phyloP scores from a whole-genome alignment of 2,797 vertebrate genomes.

The Antrozous pallidus region DNA sequence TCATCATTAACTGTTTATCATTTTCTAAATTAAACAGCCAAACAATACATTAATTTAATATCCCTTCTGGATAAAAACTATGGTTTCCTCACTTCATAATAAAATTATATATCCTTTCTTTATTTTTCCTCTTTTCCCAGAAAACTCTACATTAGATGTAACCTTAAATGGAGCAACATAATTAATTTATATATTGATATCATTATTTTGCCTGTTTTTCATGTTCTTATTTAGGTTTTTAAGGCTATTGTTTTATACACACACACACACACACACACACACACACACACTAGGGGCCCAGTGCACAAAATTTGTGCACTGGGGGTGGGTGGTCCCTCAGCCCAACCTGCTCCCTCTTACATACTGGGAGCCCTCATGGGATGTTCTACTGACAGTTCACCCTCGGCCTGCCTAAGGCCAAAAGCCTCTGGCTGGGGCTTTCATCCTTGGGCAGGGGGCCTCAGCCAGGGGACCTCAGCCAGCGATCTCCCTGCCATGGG shows the following conservation, averaged over 20 bases:
- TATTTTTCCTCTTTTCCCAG: neutral
- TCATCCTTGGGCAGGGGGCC: too few species aligned
- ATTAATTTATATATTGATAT: neutral
- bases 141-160: neutral
- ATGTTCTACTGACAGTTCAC: too few species aligned
- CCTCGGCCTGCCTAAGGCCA: too few species aligned
- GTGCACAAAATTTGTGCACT: too few species aligned
- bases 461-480: too few species aligned
- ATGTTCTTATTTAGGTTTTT: neutral
- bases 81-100: neutral
- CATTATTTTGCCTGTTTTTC: neutral
- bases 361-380: too few species aligned
- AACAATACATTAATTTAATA: neutral
- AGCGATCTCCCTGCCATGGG: too few species aligned
- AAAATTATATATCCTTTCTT: neutral
- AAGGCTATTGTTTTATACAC: neutral
- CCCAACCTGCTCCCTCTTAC: too few species aligned
- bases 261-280: too few species aligned
- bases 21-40: neutral
- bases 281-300: too few species aligned
- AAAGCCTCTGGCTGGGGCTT: too few species aligned
- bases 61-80: neutral
- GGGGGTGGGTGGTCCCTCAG: too few species aligned
- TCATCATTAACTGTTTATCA: neutral
- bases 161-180: neutral